These are phyloP conservation scores for Tricholauxania praeusta DNA, from an alignment of 2,888 invertebrate genomes.

Conservation along the genomic window DNA sequence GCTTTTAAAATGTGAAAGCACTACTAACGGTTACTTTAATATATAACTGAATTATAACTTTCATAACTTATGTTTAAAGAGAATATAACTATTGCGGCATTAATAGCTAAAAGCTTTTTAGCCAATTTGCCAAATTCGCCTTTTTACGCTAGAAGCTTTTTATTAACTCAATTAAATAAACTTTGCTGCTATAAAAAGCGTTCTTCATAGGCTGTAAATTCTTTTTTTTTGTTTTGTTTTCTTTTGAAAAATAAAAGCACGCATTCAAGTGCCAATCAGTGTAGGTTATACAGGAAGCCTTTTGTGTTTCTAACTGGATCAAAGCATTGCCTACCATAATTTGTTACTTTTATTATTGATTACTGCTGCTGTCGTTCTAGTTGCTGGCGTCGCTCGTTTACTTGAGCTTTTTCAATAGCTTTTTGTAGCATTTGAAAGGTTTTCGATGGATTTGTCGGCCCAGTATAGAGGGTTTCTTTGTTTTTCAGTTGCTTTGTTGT, in stretches of 20 bases:
- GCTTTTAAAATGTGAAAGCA: background rate
- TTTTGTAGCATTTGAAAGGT: slow-evolving; percentile 77
- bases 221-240: no score
- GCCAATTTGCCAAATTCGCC: slow-evolving; percentile 28
- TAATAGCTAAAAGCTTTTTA: slow-evolving; percentile 33
- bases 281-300: background rate
- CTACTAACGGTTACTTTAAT: background rate
- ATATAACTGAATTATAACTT: slow-evolving; percentile 4
- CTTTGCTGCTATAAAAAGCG: slow-evolving; percentile 4
- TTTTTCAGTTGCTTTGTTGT: no score
- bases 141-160: slow-evolving; percentile 23
- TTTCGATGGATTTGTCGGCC: slow-evolving; percentile 76
- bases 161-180: slow-evolving; percentile 11
- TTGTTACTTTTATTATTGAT: background rate
- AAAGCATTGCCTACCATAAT: slow-evolving; percentile 17
- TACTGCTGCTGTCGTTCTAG: no score
- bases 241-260: background rate
- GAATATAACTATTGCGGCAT: background rate
- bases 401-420: slow-evolving; percentile 70
- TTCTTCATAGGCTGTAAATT: no score
- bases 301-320: background rate
- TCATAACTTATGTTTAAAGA: slow-evolving; percentile 16
- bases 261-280: no score
- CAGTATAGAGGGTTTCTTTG: slow-evolving; percentile 64
- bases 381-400: slow-evolving; percentile 39